Evolutionary conservation across 2,888 invertebrate species (phyloP), one percentile per base, ranked within the genome.

Genomic region (Scaptomyza tumidula): DNA sequence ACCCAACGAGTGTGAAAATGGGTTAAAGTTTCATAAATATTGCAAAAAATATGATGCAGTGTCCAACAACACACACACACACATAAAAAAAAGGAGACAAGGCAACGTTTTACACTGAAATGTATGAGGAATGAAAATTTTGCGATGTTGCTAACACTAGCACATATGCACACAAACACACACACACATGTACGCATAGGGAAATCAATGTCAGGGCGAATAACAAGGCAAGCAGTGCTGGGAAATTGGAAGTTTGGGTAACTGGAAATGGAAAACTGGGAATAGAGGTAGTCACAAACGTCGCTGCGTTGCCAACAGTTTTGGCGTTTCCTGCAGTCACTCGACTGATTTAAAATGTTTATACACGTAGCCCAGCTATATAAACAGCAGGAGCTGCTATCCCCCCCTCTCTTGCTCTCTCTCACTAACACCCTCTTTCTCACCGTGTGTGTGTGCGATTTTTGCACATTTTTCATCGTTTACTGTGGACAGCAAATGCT

Each of bases 261-360:
- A 54, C 44, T 58, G 67, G 27, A 43, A 33, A 35, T 11, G 7
- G 49, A 61, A 35, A 56, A 35, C 45, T 60, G 68, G 84, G 80
- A 83, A 83, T 73, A 64, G 81, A 76, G 75, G 58, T 69, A 78
- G 76, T 69, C 81, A 70, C 76, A 52, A 71, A 56, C 65, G 65
- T 57, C 64, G 64, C 70, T 61, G 70, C 41, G 78, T 66, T 84
- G 84, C 73, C 81, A 80, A 75, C 79, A 69, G 73, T 75, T 79
- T 82, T 63, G 73, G 73, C 81, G 71, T 77, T 84, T 78, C 83
- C 81, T 86, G 86, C 86, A 85, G 77, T 84, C 84, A 84, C 75
- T 81, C 67, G 86, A 86, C 84, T 85, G 84, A 86, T 86, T 86
- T 85, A 86, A 85, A 85, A 84, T 85, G 84, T 86, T 85, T 86